Conservation (phyloP, 2,797 vertebrate species). For the Pipistrellus pipistrellus region DNA sequence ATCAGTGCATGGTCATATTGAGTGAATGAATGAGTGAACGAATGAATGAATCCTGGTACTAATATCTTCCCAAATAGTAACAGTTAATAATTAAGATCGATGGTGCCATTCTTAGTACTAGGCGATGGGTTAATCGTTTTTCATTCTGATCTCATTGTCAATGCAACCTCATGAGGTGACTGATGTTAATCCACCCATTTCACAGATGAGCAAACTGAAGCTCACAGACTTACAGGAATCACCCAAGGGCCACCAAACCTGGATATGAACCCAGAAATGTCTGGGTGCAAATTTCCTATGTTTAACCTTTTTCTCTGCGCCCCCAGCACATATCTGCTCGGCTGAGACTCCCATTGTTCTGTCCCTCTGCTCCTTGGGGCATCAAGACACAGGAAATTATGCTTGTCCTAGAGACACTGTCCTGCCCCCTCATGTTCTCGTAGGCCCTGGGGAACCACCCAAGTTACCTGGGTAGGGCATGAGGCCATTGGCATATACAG, state of each 20-base stretch:
- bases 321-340: neutral
- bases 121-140: neutral
- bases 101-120: neutral
- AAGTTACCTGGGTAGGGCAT: constrained; percentile 94
- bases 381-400: neutral
- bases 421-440: neutral
- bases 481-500: constrained; percentile 97
- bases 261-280: neutral
- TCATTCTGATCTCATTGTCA: neutral
- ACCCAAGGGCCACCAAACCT: neutral
- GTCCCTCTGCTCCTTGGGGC: neutral
- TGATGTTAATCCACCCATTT: neutral
- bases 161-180: neutral
- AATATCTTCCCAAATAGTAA: neutral
- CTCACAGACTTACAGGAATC: neutral
- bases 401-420: neutral
- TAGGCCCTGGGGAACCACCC: no score
- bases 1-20: neutral
- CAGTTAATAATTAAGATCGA: neutral
- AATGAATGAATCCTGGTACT: neutral
- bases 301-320: neutral
- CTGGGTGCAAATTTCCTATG: neutral
- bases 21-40: neutral
- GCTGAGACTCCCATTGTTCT: neutral
- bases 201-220: neutral